A percentile compares a stretch with the other conserved stretches of the same genome.
These are phyloP conservation scores for Orchesella flavescens DNA, from an alignment of 2,888 invertebrate species.

Conservation along the genomic window DNA sequence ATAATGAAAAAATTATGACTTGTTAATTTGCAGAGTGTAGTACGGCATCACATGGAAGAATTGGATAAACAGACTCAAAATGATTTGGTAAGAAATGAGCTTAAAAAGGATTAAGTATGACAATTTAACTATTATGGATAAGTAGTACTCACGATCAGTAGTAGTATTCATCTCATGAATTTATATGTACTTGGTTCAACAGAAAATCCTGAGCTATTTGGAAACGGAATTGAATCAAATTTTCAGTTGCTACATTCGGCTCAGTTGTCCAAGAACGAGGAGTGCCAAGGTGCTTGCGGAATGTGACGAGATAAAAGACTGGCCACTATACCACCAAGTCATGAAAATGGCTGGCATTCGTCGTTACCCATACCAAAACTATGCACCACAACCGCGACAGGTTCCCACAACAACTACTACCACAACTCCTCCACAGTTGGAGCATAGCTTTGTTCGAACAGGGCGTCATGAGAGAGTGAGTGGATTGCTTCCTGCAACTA, in stretches of 20 bases:
- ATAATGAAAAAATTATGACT: slow-evolving; percentile 6
- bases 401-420: neutral
- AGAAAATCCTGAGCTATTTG: slow-evolving; percentile 60
- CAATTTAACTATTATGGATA: neutral
- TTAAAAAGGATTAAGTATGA: slow-evolving; percentile 14
- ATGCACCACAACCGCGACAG: slow-evolving; percentile 30
- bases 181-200: neutral
- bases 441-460: neutral
- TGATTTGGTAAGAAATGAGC: slow-evolving; percentile 44
- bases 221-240: slow-evolving; percentile 64
- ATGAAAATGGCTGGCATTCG: slow-evolving; percentile 65
- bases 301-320: slow-evolving; percentile 63
- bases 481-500: neutral
- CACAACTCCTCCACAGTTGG: neutral
- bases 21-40: slow-evolving; percentile 25
- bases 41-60: slow-evolving; percentile 39
- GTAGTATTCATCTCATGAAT: neutral
- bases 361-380: slow-evolving; percentile 60
- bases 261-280: slow-evolving; percentile 59
- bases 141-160: too few relatives aligned
- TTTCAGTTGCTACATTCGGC: slow-evolving; percentile 63
- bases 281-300: slow-evolving; percentile 56
- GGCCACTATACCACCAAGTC: slow-evolving; percentile 67
- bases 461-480: neutral
- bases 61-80: slow-evolving; percentile 54